These are phyloP conservation scores for Aurelia sp. DNA, from an alignment of 30 jellyfish, hydroid and myxozoan species.

Conservation along the genomic window DNA sequence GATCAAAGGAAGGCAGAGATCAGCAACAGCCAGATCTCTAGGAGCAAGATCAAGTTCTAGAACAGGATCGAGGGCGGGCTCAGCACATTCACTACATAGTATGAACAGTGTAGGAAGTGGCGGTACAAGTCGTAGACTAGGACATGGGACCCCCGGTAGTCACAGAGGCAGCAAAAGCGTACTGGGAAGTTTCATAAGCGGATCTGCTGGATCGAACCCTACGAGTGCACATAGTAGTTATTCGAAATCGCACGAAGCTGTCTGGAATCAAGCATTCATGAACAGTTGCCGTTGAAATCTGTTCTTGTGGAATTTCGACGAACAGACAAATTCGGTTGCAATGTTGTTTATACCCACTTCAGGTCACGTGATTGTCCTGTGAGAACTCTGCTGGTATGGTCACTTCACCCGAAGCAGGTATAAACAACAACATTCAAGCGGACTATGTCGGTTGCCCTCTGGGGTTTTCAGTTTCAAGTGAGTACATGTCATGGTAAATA, in stretches of 20 bases:
- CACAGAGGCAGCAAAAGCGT: conserved; percentile 57
- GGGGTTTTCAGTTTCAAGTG: no score
- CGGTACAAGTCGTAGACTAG: conserved; percentile 57
- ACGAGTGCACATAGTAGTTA: conserved; percentile 39
- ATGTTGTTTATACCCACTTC: not conserved
- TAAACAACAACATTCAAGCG: no score
- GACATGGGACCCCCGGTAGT: conserved; percentile 75
- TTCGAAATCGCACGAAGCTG: conserved; percentile 71
- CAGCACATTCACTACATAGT: conserved; percentile 49
- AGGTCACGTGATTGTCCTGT: not conserved
- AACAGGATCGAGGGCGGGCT: conserved; percentile 52
- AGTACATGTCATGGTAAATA: no score
- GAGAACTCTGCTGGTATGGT: no score
- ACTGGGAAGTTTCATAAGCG: conserved; percentile 45
- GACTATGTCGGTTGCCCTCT: no score
- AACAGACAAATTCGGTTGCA: no score
- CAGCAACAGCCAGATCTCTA: conserved; percentile 22
- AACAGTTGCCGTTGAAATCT: conserved; percentile 57
- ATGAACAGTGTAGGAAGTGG: conserved; percentile 68
- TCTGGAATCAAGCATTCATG: conserved; percentile 67
- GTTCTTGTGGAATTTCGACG: no score
- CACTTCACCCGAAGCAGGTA: no score
- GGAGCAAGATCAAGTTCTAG: conserved; percentile 14
- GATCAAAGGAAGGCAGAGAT: conserved; percentile 42
- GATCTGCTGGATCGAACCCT: conserved; percentile 49